phyloP scores from a whole-genome alignment of 2,113 vertebrate genomes.

The Varanus komodoensis region DNA sequence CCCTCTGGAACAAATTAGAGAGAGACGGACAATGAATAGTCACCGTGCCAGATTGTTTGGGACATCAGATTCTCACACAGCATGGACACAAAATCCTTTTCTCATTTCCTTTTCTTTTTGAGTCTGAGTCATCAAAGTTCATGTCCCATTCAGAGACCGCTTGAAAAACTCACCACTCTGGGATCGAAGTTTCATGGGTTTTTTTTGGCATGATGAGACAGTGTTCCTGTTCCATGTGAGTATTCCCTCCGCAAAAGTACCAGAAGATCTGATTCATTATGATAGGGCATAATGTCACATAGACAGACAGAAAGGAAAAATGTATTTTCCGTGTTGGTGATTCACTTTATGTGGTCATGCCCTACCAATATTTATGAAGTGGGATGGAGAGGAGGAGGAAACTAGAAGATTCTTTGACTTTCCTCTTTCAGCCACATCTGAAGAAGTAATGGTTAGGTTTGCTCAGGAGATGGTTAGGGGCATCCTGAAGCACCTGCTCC shows the following conservation, averaged over 20 bases:
- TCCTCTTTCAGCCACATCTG: not conserved
- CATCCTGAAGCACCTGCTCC: too few species aligned
- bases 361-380: not conserved
- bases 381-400: not conserved
- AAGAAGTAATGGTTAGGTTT: not conserved
- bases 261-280: not conserved
- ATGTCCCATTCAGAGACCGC: not conserved
- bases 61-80: not conserved
- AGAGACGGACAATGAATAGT: not conserved
- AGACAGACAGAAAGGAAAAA: not conserved
- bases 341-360: not conserved
- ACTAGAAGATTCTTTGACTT: not conserved
- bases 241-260: not conserved
- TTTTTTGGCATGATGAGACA: not conserved
- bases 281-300: not conserved
- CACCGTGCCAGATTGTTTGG: not conserved
- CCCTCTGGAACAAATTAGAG: not conserved
- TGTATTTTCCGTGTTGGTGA: not conserved
- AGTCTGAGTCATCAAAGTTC: not conserved
- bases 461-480: too few species aligned
- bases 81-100: not conserved
- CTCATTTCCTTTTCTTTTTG: not conserved
- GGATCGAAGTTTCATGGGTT: not conserved
- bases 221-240: not conserved
- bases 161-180: conserved; percentile 14